Conservation (phyloP, 2,797 vertebrate species). For the Poeciliopsis paucimaculata region DNA sequence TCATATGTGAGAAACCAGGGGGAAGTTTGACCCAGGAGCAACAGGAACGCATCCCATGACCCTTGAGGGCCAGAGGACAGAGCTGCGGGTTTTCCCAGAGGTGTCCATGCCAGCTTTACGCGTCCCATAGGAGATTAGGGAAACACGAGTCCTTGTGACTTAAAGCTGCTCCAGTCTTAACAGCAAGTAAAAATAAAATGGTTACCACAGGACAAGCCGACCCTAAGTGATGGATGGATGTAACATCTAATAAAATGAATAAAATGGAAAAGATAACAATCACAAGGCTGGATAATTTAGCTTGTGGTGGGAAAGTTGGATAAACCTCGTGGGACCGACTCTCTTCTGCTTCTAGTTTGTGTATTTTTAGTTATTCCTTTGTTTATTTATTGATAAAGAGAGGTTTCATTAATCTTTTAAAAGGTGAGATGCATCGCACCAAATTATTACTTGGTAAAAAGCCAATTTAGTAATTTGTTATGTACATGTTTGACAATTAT, state of each 20-base stretch:
- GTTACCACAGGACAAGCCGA: not conserved
- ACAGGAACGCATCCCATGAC: conserved; percentile 64
- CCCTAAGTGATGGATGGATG: not conserved
- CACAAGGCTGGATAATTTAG: too few relatives aligned
- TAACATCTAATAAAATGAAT: not conserved
- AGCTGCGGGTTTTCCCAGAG: conserved; percentile 51
- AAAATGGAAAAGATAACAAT: too few relatives aligned
- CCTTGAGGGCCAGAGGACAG: conserved; percentile 38
- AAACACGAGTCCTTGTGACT: conserved; percentile 59
- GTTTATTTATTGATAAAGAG: not conserved
- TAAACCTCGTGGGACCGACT: not conserved
- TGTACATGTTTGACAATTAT: too few relatives aligned
- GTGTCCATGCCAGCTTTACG: conserved; percentile 54
- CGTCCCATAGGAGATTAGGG: conserved; percentile 56
- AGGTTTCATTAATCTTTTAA: too few relatives aligned
- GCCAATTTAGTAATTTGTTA: too few relatives aligned
- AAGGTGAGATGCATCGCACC: too few relatives aligned
- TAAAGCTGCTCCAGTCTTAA: conserved; percentile 42
- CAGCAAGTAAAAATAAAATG: conserved; percentile 1
- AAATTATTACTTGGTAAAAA: too few relatives aligned
- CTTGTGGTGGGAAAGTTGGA: too few relatives aligned
- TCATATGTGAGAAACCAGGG: conserved; percentile 63
- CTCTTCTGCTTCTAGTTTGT: not conserved
- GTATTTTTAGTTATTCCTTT: not conserved
- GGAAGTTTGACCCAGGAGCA: conserved; percentile 40